Conservation (phyloP, 2,113 vertebrate genomes). For the Tichodroma muraria region DNA sequence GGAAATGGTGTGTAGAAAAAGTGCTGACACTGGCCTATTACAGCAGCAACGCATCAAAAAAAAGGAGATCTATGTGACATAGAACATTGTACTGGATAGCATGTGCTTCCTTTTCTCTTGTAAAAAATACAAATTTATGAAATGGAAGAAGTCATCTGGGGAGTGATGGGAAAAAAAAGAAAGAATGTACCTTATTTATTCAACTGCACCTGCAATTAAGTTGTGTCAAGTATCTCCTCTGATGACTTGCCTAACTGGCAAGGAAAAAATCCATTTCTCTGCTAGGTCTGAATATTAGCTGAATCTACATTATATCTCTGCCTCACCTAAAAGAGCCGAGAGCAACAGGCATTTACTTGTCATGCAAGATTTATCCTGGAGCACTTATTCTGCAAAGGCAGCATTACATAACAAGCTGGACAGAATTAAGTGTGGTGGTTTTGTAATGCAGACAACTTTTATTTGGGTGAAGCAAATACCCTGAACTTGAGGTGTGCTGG, state of each 20-base stretch:
- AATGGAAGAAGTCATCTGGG: neutral
- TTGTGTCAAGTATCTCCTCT: neutral
- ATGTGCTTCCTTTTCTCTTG: constrained; percentile 27
- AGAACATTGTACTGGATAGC: constrained; percentile 16
- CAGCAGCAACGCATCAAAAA: neutral
- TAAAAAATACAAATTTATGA: constrained; percentile 49
- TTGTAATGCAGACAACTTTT: neutral
- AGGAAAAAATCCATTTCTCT: constrained; percentile 29
- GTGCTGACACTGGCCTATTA: neutral
- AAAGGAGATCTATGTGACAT: neutral
- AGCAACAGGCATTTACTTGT: constrained; percentile 35
- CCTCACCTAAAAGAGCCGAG: constrained; percentile 21
- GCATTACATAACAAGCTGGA: neutral
- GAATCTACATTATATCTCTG: neutral
- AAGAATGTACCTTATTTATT: constrained; percentile 49
- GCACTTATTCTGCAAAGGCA: constrained; percentile 25
- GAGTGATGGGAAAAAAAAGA: neutral
- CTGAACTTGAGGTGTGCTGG: neutral
- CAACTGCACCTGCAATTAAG: constrained; percentile 13
- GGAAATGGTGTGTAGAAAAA: constrained; percentile 27
- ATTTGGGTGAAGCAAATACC: neutral
- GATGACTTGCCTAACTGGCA: neutral
- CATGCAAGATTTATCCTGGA: constrained; percentile 34
- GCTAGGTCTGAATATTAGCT: neutral
- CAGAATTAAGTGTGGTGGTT: neutral